Evolutionary conservation across 2,888 invertebrate species (phyloP).

Genomic region (Aporophyla lueneburgensis): DNA sequence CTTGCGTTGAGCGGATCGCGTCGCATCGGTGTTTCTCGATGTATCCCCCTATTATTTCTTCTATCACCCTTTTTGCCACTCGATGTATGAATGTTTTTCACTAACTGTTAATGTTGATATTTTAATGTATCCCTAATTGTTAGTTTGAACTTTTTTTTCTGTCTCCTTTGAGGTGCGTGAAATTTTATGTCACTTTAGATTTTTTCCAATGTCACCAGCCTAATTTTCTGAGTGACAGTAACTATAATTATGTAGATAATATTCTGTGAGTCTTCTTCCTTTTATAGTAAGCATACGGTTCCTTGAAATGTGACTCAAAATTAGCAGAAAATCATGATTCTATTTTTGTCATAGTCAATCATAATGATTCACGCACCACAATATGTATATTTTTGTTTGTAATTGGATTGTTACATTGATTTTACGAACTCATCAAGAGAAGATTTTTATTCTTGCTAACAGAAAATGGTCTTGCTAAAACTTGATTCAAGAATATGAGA

Average conservation of each 20-base stretch:
- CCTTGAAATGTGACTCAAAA: constrained; percentile 34
- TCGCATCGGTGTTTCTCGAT: constrained; percentile 90
- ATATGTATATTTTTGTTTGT: constrained; percentile 66
- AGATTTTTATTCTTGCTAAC: neutral
- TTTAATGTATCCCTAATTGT: constrained; percentile 77
- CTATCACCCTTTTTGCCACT: constrained; percentile 89
- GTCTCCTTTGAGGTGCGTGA: constrained; percentile 68
- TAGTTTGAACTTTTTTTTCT: constrained; percentile 69
- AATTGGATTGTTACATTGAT: constrained; percentile 56
- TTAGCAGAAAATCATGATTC: constrained; percentile 23
- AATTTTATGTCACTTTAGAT: constrained; percentile 48
- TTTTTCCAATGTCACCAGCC: neutral
- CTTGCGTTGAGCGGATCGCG: constrained; percentile 83
- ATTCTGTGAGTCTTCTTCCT: neutral
- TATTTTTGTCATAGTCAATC: constrained; percentile 41
- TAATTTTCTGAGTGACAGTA: neutral
- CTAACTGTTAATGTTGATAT: constrained; percentile 91
- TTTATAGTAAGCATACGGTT: neutral
- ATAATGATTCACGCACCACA: constrained; percentile 69
- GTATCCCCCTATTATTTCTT: constrained; percentile 86
- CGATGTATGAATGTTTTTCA: constrained; percentile 90
- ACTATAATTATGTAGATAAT: neutral
- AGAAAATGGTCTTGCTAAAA: neutral
- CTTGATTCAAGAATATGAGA: neutral
- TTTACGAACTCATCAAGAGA: constrained; percentile 29